Evolutionary conservation across 2,797 vertebrate genomes (phyloP).

Genomic region (Tarsius wallacei): DNA sequence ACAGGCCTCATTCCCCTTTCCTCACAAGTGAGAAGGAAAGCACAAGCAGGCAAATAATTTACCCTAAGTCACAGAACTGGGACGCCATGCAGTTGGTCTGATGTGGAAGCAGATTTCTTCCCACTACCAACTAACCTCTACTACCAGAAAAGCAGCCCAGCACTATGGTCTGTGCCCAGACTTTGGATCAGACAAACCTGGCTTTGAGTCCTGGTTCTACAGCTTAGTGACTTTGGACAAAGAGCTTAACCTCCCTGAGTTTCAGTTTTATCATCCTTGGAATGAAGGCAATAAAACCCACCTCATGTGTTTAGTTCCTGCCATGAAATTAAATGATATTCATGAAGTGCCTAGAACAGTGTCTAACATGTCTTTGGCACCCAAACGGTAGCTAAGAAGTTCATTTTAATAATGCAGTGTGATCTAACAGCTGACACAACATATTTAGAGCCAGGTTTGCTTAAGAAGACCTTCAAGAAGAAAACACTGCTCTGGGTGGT

Average conservation of each 20-base stretch:
- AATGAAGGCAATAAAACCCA: conserved; percentile 22
- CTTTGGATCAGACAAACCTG: not conserved
- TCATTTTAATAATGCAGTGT: not conserved
- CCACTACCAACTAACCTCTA: not conserved
- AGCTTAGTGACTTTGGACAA: conserved; percentile 14
- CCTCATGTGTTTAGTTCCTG: not conserved
- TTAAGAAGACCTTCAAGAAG: not conserved
- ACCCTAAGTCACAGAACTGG: not conserved
- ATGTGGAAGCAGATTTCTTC: not conserved
- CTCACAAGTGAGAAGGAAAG: not conserved
- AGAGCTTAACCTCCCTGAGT: not conserved
- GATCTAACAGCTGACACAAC: not conserved
- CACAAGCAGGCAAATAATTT: not conserved
- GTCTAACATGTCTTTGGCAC: not conserved
- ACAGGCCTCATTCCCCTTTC: not conserved
- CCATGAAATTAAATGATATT: not conserved
- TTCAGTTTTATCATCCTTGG: conserved; percentile 28
- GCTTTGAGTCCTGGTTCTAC: not conserved
- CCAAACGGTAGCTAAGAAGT: not conserved
- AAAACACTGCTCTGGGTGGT: not conserved
- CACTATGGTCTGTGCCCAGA: not conserved
- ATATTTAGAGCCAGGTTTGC: not conserved
- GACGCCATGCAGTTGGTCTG: not conserved
- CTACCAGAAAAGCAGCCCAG: not conserved
- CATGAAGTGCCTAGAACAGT: not conserved